phyloP scores from a whole-genome alignment of 30 jellyfish, hydroid and myxozoan genomes.

The Hydra vulgaris region DNA sequence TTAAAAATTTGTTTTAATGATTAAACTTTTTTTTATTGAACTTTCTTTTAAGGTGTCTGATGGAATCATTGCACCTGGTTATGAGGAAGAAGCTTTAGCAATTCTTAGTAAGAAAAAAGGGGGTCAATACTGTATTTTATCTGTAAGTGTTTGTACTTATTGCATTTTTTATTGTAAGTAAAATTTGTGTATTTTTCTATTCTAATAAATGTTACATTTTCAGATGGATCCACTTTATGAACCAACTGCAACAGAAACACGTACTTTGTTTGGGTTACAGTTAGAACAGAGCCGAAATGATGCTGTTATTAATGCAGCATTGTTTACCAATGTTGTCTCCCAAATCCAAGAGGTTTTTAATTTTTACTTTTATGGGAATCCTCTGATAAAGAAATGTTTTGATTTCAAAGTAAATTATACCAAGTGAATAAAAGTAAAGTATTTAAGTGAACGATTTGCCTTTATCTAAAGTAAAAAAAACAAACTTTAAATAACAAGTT shows the following conservation, averaged over 20 bases:
- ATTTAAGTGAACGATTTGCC: too few species aligned
- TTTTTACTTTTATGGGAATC: neutral
- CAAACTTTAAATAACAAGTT: too few species aligned
- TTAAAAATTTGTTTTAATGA: too few species aligned
- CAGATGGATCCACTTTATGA: slow-evolving; percentile 72
- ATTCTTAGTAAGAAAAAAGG: slow-evolving; percentile 73
- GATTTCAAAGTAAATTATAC: too few species aligned
- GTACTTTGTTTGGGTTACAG: slow-evolving; percentile 66
- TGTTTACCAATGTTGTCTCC: slow-evolving; percentile 60
- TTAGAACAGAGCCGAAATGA: slow-evolving; percentile 73
- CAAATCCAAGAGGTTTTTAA: slow-evolving; percentile 38
- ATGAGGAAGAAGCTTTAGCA: slow-evolving; percentile 65
- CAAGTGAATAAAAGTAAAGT: too few species aligned
- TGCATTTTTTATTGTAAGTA: too few species aligned
- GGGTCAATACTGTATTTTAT: slow-evolving; percentile 68
- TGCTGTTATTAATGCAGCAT: slow-evolving; percentile 46
- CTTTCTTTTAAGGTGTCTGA: slow-evolving; percentile 65
- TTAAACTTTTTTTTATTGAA: too few species aligned
- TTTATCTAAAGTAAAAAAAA: too few species aligned
- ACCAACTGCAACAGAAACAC: slow-evolving; percentile 63
- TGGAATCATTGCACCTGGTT: slow-evolving; percentile 92
- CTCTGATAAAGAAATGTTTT: too few species aligned
- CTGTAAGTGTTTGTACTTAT: slow-evolving; percentile 21
- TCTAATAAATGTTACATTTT: neutral
- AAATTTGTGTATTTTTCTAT: neutral